A percentile compares a stretch with the other conserved stretches of the same genome.
Conservation (phyloP, 2,888 invertebrate species). For the Diaprepes abbreviatus region DNA sequence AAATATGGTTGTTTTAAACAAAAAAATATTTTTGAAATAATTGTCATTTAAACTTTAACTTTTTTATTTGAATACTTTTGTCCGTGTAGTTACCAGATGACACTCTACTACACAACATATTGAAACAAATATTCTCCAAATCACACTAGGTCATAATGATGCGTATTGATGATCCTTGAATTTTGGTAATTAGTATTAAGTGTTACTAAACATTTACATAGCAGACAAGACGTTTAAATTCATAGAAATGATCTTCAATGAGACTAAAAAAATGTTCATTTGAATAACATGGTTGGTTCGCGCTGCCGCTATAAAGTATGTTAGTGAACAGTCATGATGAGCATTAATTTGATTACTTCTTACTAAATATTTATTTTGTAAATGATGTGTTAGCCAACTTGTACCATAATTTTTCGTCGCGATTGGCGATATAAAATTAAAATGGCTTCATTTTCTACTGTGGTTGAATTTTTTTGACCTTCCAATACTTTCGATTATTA, state of each 20-base stretch:
- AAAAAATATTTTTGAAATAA: too few species aligned
- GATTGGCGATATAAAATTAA: conserved; percentile 19
- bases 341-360: conserved; percentile 56
- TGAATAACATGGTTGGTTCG: not conserved
- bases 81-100: too few species aligned
- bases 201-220: conserved; percentile 7
- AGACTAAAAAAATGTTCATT: conserved; percentile 27
- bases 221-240: not conserved
- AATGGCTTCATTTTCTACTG: conserved; percentile 5
- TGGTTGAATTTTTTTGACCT: not conserved
- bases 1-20: too few species aligned
- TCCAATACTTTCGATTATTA: not conserved
- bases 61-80: too few species aligned
- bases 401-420: conserved; percentile 9
- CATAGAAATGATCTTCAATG: conserved; percentile 25
- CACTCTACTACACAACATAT: too few species aligned
- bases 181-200: conserved; percentile 14
- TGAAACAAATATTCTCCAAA: not conserved
- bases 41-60: too few species aligned
- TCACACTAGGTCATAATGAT: not conserved
- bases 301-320: conserved; percentile 37
- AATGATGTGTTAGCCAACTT: conserved; percentile 30
- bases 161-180: not conserved
- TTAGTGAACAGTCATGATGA: conserved; percentile 50
- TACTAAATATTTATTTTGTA: conserved; percentile 51